Conservation (phyloP, 2,113 vertebrate species). For the Falco punctatus region DNA sequence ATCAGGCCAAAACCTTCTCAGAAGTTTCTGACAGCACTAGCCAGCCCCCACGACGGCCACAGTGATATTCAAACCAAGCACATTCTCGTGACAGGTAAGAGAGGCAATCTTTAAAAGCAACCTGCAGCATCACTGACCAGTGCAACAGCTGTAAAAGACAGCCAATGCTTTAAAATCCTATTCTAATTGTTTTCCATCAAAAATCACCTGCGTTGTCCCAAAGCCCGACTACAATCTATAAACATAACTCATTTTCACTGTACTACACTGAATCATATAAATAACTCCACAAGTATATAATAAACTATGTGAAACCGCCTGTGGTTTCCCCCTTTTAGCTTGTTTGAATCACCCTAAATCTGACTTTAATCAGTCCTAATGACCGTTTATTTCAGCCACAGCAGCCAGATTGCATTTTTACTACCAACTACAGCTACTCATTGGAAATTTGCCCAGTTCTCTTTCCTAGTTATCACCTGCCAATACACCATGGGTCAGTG, state of each 20-base stretch:
- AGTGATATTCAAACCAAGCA: neutral
- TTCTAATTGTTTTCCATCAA: neutral
- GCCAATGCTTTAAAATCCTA: neutral
- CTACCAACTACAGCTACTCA: slow-evolving; percentile 62
- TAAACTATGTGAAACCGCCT: slow-evolving; percentile 63
- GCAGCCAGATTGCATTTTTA: slow-evolving; percentile 65
- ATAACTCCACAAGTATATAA: slow-evolving; percentile 52
- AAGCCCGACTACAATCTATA: neutral
- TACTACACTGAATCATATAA: slow-evolving; percentile 36
- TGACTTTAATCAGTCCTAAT: slow-evolving; percentile 79
- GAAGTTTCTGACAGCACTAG: neutral
- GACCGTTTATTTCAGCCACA: slow-evolving; percentile 69
- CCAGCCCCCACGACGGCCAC: neutral
- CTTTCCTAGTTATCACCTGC: slow-evolving; percentile 63
- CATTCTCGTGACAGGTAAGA: neutral
- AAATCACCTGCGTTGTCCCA: slow-evolving; percentile 16
- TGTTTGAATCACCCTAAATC: slow-evolving; percentile 68
- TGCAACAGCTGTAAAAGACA: neutral
- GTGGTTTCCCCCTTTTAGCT: slow-evolving; percentile 65
- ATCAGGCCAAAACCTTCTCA: neutral
- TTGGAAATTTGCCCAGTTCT: slow-evolving; percentile 67
- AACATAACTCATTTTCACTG: slow-evolving; percentile 24
- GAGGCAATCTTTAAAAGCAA: neutral
- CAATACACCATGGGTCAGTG: slow-evolving; percentile 33
- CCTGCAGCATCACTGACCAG: neutral